Evolutionary conservation across 1,140 invertebrate species (phyloP).

Genomic region (Pogonomyrmex barbatus): DNA sequence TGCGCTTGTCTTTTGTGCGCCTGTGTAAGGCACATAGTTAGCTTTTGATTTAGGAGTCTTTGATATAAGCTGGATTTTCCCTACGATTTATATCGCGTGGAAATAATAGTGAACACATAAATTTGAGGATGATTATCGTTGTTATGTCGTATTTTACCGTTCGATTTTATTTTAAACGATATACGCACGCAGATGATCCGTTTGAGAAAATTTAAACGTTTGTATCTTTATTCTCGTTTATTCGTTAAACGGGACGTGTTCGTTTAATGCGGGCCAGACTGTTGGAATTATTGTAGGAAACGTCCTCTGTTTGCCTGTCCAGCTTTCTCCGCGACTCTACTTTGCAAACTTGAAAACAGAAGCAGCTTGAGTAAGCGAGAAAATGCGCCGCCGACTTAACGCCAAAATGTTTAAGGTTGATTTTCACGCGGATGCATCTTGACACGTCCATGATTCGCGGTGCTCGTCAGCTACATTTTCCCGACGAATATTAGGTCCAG

Average conservation of each 20-base stretch:
- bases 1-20: constrained; percentile 45
- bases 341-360: constrained; percentile 51
- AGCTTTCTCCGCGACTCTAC: constrained; percentile 24
- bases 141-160: neutral
- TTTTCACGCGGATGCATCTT: constrained; percentile 65
- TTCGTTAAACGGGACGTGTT: constrained; percentile 3
- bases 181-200: neutral
- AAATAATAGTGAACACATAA: constrained; percentile 41
- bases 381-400: constrained; percentile 54
- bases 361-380: constrained; percentile 51
- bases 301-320: constrained; percentile 42
- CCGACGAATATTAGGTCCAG: constrained; percentile 42
- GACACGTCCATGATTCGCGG: constrained; percentile 49
- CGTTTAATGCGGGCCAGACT: neutral
- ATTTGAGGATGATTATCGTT: constrained; percentile 5
- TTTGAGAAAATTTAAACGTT: constrained; percentile 5
- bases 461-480: constrained; percentile 55
- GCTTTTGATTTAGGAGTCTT: constrained; percentile 45
- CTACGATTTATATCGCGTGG: constrained; percentile 29
- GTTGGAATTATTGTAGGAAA: constrained; percentile 20
- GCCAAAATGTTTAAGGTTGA: constrained; percentile 64
- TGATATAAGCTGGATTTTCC: constrained; percentile 33
- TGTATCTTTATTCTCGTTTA: constrained; percentile 4
- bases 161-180: neutral
- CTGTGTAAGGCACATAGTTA: constrained; percentile 13